Base-by-base conservation (phyloP, 2,797 vertebrate species). In the Uromys caudimaculatus region DNA sequence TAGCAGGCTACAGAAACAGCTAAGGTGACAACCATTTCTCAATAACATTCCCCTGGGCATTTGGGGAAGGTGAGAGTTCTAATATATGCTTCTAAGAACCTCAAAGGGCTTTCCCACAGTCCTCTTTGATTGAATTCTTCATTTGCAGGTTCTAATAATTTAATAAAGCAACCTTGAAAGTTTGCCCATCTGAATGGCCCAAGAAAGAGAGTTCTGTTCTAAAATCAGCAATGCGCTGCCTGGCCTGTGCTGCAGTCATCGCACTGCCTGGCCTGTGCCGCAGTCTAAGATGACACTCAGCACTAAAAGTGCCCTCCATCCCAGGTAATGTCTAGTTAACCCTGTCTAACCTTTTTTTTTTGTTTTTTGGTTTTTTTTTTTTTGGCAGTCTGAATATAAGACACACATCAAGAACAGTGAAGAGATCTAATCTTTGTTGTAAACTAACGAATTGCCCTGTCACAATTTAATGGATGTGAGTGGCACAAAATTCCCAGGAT, bases 81-180 rank as follows among this genome's bases (percentile, higher is more conserved):
- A 73, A n/a, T 78, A 50, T 77, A 75, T 90, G 41, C 47, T 89
- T 93, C 91, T 90, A 32, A 95, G 82, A 93, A 90, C 67, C 21
- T 41, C 23, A 67, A 83, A 94, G 29, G 1, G 38, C 89, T 95
- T 92, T 52, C 69, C 78, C 35, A 90, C 7, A 27, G 7, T 17
- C 14, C 19, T 8, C 27, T 95, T 90, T 79, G 41, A 52, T 81
- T 79, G 35, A 89, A 14, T 14, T 86, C 10, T 38, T 96, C 27
- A 35, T 82, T 90, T 19, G 58, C 4, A 38, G 12, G 23, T 27
- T n/a, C 54, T 13, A 90, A 44, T 69, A 82, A 82, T 75, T 90
- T 73, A 89, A 91, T 64, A 95, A 93, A 76, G 14, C 38, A 4
- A 87, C 41, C 47, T 77, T 79, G 77, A 93, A 94, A 89, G 35